A percentile compares a stretch with the other conserved stretches of the same genome.
phyloP scores from a whole-genome alignment of 2,797 vertebrate genomes.

The Microctenopoma steveboyesi region DNA sequence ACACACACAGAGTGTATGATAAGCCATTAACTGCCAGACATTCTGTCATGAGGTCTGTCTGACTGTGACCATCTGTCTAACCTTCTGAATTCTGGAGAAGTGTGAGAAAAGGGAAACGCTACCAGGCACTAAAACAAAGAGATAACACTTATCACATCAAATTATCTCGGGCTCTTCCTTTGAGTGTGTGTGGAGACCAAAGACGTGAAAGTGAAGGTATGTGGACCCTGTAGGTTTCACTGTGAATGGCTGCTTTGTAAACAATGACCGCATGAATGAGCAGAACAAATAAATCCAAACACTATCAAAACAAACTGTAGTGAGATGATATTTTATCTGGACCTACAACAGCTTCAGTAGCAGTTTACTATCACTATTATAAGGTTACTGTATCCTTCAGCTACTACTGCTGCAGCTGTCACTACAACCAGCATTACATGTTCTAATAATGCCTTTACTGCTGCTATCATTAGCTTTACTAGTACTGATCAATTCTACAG shows the following conservation, averaged over 20 bases:
- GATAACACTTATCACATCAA: neutral
- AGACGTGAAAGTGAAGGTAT: neutral
- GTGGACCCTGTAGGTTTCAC: neutral
- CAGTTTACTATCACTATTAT: neutral
- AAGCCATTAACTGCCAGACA: too few species aligned
- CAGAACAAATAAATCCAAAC: neutral
- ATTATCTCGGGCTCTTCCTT: too few species aligned
- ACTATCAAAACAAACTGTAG: neutral
- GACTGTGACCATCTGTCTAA: neutral
- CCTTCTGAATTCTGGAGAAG: neutral
- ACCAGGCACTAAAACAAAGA: neutral
- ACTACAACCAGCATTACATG: neutral
- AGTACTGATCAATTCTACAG: neutral
- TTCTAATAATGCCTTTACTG: slow-evolving; percentile 28
- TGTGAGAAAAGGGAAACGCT: neutral
- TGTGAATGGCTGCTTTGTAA: neutral
- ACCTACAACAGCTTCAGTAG: slow-evolving; percentile 5
- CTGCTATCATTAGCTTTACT: slow-evolving; percentile 6
- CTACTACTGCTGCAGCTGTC: slow-evolving; percentile 31
- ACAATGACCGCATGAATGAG: neutral
- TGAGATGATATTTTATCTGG: neutral
- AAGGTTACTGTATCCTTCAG: slow-evolving; percentile 18
- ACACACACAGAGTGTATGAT: too few species aligned
- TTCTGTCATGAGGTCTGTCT: neutral
- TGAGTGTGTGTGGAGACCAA: neutral